A percentile compares a stretch with the other conserved stretches of the same genome.
Conservation (phyloP, 2,113 vertebrate species). For the Corythornis vintsioides region DNA sequence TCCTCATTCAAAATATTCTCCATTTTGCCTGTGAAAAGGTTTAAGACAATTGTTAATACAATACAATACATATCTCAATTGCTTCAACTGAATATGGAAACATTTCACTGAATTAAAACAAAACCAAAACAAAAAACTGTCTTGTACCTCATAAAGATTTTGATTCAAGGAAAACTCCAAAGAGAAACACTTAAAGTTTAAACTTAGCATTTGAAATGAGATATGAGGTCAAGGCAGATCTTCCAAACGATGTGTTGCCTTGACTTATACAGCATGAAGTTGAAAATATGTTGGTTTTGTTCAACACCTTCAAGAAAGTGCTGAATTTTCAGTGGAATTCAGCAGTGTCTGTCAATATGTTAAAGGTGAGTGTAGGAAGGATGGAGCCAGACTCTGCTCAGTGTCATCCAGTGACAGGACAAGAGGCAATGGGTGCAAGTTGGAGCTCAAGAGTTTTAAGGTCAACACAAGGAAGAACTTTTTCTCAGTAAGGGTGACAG, state of each 20-base stretch:
- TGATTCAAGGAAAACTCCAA: neutral
- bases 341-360: neutral
- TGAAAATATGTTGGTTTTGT: neutral
- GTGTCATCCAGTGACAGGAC: too few species aligned
- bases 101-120: neutral
- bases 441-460: too few species aligned
- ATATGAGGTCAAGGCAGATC: neutral
- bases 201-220: neutral
- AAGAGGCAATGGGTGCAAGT: too few species aligned
- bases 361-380: too few species aligned
- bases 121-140: neutral
- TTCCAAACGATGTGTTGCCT: neutral
- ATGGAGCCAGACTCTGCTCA: too few species aligned
- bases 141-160: neutral
- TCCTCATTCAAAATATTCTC: constrained; percentile 74
- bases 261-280: neutral
- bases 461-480: too few species aligned
- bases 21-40: constrained; percentile 73
- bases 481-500: too few species aligned
- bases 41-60: neutral
- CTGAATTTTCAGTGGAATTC: neutral
- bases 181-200: neutral
- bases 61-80: neutral
- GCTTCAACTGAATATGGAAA: neutral
- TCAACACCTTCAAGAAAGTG: neutral